Evolutionary conservation across 2,888 invertebrate species (phyloP).

Genomic region (Fragum whitleyi): DNA sequence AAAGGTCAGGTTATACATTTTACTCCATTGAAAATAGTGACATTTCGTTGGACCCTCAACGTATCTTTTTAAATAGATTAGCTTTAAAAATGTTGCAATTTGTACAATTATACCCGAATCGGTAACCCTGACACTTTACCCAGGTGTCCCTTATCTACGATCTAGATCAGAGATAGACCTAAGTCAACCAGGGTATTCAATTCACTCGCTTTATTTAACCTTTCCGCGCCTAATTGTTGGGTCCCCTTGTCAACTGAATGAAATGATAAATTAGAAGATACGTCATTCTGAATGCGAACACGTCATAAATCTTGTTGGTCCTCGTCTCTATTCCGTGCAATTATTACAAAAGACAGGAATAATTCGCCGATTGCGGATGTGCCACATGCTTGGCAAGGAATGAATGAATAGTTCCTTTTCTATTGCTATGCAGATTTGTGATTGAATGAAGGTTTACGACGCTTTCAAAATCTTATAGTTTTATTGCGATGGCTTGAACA

Average conservation of each 20-base stretch:
- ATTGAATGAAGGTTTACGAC: no score
- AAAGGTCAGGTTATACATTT: no score
- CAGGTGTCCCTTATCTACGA: slow-evolving; percentile 32
- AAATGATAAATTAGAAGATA: slow-evolving; percentile 14
- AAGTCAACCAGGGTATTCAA: slow-evolving; percentile 16
- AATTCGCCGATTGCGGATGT: no score
- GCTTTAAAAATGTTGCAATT: neutral
- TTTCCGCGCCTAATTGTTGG: slow-evolving; percentile 18
- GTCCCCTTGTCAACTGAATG: neutral
- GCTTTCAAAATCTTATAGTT: no score
- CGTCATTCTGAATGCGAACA: slow-evolving; percentile 1
- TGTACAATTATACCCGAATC: neutral
- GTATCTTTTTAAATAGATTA: neutral
- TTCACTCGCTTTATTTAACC: slow-evolving; percentile 11
- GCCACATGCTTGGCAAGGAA: no score
- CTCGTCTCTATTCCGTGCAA: no score
- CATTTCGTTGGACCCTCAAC: neutral
- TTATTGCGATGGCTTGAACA: no score
- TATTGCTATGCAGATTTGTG: no score
- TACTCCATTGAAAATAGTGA: no score
- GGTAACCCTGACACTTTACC: slow-evolving; percentile 25
- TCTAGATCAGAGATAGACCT: slow-evolving; percentile 40
- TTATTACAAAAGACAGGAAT: no score
- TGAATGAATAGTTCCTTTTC: no score
- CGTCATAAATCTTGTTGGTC: neutral